Evolutionary conservation across 2,113 vertebrate species (phyloP).

Genomic region (Chaetorhynchus papuensis): DNA sequence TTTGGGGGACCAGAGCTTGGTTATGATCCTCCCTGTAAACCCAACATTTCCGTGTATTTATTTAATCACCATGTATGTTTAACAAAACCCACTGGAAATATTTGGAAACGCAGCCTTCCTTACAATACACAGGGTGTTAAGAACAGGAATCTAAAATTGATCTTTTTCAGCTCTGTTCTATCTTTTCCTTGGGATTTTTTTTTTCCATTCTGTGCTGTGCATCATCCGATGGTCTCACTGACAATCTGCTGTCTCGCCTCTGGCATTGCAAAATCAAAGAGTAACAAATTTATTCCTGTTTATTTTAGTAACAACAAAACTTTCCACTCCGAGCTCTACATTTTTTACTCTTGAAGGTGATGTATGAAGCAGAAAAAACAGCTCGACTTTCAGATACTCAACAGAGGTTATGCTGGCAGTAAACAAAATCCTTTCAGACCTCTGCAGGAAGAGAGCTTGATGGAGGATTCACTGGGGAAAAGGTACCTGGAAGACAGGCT

Average conservation of each 20-base stretch:
- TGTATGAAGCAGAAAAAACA: background rate
- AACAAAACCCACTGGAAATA: background rate
- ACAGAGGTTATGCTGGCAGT: background rate
- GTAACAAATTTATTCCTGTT: background rate
- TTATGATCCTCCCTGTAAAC: background rate
- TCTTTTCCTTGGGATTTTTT: background rate
- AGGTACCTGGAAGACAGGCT: background rate
- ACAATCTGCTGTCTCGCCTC: background rate
- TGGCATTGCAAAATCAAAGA: background rate
- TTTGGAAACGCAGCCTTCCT: background rate
- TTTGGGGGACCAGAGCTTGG: background rate
- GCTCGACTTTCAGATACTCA: constrained; percentile 32
- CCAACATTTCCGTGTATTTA: background rate
- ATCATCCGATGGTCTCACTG: background rate
- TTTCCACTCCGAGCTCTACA: background rate
- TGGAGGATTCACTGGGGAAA: background rate
- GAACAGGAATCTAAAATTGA: background rate
- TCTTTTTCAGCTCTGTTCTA: background rate
- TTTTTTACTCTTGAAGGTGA: constrained; percentile 27
- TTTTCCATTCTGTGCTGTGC: background rate
- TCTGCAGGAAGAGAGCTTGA: background rate
- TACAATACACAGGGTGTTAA: background rate
- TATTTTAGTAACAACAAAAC: constrained; percentile 19
- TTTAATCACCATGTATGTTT: fast-evolving
- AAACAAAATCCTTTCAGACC: background rate